Conservation (phyloP, 2,888 invertebrate genomes). For the Agelastica alni region DNA sequence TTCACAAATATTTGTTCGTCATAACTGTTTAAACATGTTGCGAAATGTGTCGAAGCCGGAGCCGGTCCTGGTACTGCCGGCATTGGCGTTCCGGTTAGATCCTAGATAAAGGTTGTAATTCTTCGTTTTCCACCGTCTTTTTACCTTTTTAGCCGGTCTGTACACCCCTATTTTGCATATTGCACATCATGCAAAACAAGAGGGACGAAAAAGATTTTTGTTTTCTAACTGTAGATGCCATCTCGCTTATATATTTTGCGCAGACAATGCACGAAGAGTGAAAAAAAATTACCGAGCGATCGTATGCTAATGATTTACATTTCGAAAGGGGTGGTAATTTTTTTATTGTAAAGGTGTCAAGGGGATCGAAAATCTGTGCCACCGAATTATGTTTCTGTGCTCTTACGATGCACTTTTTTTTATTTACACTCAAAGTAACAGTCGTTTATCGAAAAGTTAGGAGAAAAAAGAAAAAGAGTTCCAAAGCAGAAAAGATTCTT, state of each 20-base stretch:
- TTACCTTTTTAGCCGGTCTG: constrained; percentile 11
- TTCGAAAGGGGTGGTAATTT: constrained; percentile 9
- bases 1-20: too few relatives aligned
- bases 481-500: too few relatives aligned
- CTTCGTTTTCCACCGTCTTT: not conserved
- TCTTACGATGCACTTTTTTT: too few relatives aligned
- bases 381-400: too few relatives aligned
- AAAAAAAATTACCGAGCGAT: constrained; percentile 13
- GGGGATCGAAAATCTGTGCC: too few relatives aligned
- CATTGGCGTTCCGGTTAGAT: constrained; percentile 20
- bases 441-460: too few relatives aligned
- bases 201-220: constrained; percentile 14
- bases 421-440: too few relatives aligned
- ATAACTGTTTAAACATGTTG: too few relatives aligned
- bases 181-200: constrained; percentile 19
- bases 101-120: constrained; percentile 16
- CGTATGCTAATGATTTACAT: constrained; percentile 10
- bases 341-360: not conserved
- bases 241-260: constrained; percentile 9
- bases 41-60: too few relatives aligned
- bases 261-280: constrained; percentile 15
- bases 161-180: constrained; percentile 19
- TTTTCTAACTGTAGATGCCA: constrained; percentile 18
- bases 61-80: not conserved
- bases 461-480: too few relatives aligned